phyloP scores from a whole-genome alignment of 2,888 invertebrate genomes.

The Aplocera efformata region DNA sequence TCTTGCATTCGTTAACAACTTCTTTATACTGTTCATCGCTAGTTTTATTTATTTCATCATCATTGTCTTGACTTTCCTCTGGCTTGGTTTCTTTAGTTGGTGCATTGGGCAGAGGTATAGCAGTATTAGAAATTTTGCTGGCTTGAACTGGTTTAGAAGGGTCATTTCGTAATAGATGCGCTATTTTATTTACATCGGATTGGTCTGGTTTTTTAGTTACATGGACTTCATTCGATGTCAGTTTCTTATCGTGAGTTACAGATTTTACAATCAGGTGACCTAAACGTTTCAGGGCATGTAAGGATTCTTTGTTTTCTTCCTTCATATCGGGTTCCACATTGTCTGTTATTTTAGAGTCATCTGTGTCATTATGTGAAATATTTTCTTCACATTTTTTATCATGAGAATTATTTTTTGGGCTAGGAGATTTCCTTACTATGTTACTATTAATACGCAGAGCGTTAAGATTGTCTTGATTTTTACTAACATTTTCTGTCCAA shows the following conservation, averaged over 20 bases:
- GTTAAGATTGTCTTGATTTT: slow-evolving; percentile 10
- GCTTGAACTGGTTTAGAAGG: slow-evolving; percentile 5
- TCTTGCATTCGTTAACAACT: too few species aligned
- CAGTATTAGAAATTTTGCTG: slow-evolving; percentile 1
- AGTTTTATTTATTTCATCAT: slow-evolving; percentile 25
- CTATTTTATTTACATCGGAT: neutral
- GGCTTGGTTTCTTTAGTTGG: slow-evolving; percentile 3
- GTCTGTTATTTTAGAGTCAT: slow-evolving; percentile 6
- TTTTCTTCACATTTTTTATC: slow-evolving; percentile 7
- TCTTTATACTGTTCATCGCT: slow-evolving; percentile 22
- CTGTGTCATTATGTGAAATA: slow-evolving; percentile 4
- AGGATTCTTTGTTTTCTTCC: slow-evolving; percentile 18
- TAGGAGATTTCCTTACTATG: slow-evolving; percentile 17
- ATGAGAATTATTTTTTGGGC: slow-evolving; percentile 5
- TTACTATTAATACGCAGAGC: slow-evolving; percentile 20
- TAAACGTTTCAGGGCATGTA: slow-evolving; percentile 27
- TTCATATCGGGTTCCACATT: slow-evolving; percentile 3
- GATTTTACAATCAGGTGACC: slow-evolving; percentile 46
- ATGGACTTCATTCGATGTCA: slow-evolving; percentile 16
- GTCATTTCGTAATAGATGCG: slow-evolving; percentile 5
- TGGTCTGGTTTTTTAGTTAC: neutral
- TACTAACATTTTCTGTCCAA: neutral
- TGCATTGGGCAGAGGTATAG: neutral
- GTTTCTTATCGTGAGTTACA: slow-evolving; percentile 31
- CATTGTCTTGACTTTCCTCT: slow-evolving; percentile 3